Percentiles rank a stretch among this genome's conserved stretches.
phyloP scores from a whole-genome alignment of 2,797 vertebrate genomes.

The Pachyuromys duprasi region DNA sequence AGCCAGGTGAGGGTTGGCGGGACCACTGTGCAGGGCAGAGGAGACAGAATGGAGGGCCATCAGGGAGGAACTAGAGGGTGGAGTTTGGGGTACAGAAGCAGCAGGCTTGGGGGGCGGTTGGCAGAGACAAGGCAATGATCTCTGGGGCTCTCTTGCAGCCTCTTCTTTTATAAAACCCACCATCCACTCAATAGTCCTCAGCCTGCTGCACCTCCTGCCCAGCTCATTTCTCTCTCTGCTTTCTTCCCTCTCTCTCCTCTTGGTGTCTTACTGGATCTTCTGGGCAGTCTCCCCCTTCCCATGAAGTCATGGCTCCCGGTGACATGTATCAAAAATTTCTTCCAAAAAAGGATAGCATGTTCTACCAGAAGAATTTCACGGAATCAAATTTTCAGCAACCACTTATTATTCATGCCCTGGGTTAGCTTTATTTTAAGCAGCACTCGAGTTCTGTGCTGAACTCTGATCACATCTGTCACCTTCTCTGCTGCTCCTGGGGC shows the following conservation, averaged over 20 bases:
- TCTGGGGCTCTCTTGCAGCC: background rate
- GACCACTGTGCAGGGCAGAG: background rate
- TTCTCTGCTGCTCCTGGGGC: background rate
- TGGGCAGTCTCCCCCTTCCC: too few relatives aligned
- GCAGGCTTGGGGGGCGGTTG: background rate
- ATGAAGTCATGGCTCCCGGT: background rate
- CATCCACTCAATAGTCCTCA: background rate
- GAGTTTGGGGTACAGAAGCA: background rate
- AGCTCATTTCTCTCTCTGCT: background rate
- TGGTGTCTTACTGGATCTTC: background rate
- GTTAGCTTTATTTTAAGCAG: conserved; percentile 46
- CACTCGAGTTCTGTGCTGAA: background rate
- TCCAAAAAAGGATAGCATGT: background rate
- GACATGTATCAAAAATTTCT: conserved; percentile 16
- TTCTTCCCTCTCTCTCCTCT: background rate
- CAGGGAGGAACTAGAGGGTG: background rate
- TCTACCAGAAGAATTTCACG: background rate
- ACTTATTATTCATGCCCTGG: conserved; percentile 7
- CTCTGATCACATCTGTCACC: background rate
- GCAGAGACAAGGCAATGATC: background rate
- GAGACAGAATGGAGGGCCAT: background rate
- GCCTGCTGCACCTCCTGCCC: background rate
- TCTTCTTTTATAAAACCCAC: background rate
- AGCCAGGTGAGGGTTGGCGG: accelerated
- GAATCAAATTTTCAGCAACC: background rate